Evolutionary conservation across 2,888 invertebrate species (phyloP), one percentile per base, ranked within the genome.

Genomic region (Liopterus haemorrhoidalis): DNA sequence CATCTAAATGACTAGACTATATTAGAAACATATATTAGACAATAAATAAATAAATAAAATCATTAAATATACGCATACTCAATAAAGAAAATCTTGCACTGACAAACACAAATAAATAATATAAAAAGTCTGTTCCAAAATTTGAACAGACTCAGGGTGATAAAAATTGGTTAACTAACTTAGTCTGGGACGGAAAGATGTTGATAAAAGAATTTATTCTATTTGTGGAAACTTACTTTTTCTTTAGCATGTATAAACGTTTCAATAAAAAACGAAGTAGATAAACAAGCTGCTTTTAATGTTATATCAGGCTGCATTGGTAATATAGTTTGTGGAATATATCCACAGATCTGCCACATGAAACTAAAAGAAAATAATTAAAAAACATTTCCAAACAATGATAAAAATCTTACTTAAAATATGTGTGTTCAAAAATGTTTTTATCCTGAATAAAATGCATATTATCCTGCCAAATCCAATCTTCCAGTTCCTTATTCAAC

Each of bases 381-480:
- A 21, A 35, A 5, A 31, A 37, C 15, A 20, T 18, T 5, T 27
- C 30, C 15, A 11, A 18, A 15, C 5, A 42, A 27, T 28, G 14
- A 36, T 36, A 25, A 35, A 41, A 4, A 24, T 70, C 82, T 76
- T 61, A 89, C 88, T 86, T 86, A 67, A 94, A 94, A 65, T 95
- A 95, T 0, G 89, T 88, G 63, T 94, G 94, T 61, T 95, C 94
- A 64, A 95, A 94, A 59, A 95, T 91, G 65, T 92, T 93, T 63
- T 92, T 90, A 67, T 95, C 94, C 61, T 90, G 89, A 41, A 95
- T 74, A 63, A 94, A 95, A 65, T 92, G 88, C 79, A 88, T 88
- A 66, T 95, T 95, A 70, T 95, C 95, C 63, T 91, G 85, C 94
- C 94, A 95, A 56, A 95, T 94, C 94, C 93, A 94, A 67, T 89